Conservation (phyloP, 2,113 vertebrate species). For the Corydoras sp. region DNA sequence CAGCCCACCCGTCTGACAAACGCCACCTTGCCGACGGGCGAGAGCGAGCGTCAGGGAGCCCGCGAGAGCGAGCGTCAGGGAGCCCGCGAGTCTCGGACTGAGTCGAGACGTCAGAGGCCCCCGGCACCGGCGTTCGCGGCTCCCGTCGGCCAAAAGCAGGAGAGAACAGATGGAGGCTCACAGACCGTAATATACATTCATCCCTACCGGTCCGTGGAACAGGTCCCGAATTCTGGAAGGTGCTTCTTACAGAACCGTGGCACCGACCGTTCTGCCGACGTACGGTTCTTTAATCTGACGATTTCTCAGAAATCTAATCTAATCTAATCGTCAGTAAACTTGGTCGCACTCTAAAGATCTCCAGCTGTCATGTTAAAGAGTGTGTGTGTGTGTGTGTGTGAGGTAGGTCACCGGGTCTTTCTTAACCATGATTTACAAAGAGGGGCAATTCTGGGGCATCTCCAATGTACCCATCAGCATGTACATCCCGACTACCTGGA, state of each 20-base stretch:
- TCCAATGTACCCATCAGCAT: too few relatives aligned
- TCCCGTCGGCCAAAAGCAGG: constrained; percentile 51
- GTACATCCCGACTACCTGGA: too few relatives aligned
- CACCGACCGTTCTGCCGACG: too few relatives aligned
- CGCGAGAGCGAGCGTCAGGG: constrained; percentile 58
- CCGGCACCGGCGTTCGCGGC: constrained; percentile 40
- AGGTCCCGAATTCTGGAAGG: neutral
- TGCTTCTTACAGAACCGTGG: neutral
- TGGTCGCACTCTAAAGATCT: too few relatives aligned
- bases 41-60: constrained; percentile 59
- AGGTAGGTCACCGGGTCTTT: too few relatives aligned
- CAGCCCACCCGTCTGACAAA: constrained; percentile 75
- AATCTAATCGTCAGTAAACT: too few relatives aligned
- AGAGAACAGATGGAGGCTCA: constrained; percentile 37
- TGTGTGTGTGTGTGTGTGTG: too few relatives aligned
- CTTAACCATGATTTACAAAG: too few relatives aligned
- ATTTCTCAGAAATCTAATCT: too few relatives aligned
- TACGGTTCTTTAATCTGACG: too few relatives aligned
- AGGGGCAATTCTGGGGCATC: too few relatives aligned
- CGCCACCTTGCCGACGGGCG: constrained; percentile 50
- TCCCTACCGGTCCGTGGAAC: constrained; percentile 28
- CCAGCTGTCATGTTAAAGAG: too few relatives aligned
- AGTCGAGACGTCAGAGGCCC: constrained; percentile 58
- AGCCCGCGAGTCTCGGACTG: constrained; percentile 55
- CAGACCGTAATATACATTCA: constrained; percentile 44